Percentiles rank a stretch among this genome's conserved stretches.
phyloP scores from a whole-genome alignment of 2,797 vertebrate genomes.

The Cossypha heuglini region DNA sequence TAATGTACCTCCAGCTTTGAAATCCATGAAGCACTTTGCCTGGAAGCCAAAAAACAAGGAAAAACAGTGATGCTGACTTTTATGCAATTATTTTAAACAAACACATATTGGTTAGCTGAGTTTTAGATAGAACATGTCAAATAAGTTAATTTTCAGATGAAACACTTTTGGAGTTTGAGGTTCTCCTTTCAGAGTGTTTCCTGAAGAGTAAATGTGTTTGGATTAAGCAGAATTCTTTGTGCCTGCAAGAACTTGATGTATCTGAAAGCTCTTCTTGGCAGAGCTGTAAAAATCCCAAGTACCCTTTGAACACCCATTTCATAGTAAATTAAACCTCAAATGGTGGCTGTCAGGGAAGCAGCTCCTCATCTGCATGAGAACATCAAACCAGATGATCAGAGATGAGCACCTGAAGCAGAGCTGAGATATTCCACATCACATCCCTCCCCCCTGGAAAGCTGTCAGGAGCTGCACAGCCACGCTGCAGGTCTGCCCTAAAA shows the following conservation, averaged over 20 bases:
- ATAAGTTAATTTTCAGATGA: neutral
- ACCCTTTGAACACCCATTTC: neutral
- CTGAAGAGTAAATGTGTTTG: neutral
- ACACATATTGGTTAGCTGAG: neutral
- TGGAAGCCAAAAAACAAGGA: constrained; percentile 58
- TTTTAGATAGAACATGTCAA: neutral
- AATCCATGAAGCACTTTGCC: constrained; percentile 98
- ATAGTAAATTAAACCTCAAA: neutral
- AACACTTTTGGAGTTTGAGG: neutral
- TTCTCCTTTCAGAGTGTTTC: neutral
- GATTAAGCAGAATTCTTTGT: neutral
- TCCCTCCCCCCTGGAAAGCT: neutral
- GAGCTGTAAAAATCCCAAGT: neutral
- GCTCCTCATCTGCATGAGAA: neutral
- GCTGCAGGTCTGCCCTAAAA: neutral
- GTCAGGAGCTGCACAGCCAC: neutral
- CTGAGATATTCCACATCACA: fast-evolving
- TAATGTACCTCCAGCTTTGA: constrained; percentile 93
- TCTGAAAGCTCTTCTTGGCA: neutral
- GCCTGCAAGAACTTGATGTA: neutral
- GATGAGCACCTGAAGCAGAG: neutral
- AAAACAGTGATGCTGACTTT: neutral
- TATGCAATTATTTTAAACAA: neutral
- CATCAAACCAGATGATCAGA: neutral
- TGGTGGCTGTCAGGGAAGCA: neutral